A percentile compares a stretch with the other conserved stretches of the same genome.
phyloP scores from a whole-genome alignment of 2,113 vertebrate species.

The Pteronura brasiliensis region DNA sequence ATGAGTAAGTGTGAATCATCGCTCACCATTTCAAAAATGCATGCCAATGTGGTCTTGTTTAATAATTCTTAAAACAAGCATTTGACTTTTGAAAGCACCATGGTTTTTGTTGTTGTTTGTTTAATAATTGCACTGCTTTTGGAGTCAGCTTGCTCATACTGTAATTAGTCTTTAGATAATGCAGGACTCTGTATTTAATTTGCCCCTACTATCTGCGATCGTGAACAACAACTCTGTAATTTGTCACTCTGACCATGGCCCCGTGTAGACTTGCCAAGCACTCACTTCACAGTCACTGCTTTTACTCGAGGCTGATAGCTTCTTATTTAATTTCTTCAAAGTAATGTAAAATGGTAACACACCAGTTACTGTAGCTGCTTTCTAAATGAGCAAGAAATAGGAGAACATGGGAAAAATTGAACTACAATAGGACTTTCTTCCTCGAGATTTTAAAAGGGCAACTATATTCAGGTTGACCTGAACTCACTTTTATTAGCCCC shows the following conservation, averaged over 20 bases:
- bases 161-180: constrained; percentile 54
- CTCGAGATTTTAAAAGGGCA: background rate
- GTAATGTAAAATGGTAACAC: constrained; percentile 10
- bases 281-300: background rate
- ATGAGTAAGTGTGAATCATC: background rate
- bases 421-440: background rate
- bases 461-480: background rate
- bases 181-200: constrained; percentile 28
- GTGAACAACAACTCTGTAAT: constrained; percentile 45
- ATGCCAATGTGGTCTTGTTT: background rate
- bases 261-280: background rate
- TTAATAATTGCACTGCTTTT: background rate
- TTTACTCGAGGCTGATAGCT: constrained; percentile 30
- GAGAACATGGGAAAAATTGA: background rate
- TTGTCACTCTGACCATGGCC: constrained; percentile 48
- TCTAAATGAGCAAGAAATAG: background rate
- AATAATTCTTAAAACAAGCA: background rate
- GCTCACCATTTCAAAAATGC: background rate
- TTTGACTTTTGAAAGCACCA: background rate
- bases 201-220: background rate
- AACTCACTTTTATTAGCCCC: background rate
- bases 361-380: background rate
- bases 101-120: background rate
- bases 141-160: background rate
- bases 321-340: constrained; percentile 53